A percentile compares a stretch with the other conserved stretches of the same genome.
Evolutionary conservation across 2,888 invertebrate genomes (phyloP).

Genomic region (Cataglyphis rosenhaueri): DNA sequence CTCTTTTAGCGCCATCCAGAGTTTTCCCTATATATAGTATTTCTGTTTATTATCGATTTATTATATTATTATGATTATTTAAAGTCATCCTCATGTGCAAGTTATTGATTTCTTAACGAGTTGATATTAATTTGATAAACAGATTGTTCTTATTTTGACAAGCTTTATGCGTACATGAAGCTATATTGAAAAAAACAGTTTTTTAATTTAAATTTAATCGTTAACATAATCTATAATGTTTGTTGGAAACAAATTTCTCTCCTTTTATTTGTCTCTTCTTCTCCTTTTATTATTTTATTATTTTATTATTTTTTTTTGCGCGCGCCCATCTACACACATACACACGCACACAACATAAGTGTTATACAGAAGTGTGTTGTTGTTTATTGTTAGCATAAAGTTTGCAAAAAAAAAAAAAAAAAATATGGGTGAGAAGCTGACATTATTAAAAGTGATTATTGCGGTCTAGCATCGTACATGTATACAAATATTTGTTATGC

Average conservation of each 20-base stretch:
- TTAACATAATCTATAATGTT: not conserved
- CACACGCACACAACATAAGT: too few species aligned
- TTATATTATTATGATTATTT: constrained; percentile 63
- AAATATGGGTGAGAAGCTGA: not conserved
- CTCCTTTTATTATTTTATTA: not conserved
- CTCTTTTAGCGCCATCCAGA: constrained; percentile 10
- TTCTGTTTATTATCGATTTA: constrained; percentile 58
- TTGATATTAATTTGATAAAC: constrained; percentile 47
- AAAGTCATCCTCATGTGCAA: constrained; percentile 64
- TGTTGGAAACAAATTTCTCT: not conserved
- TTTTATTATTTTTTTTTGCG: too few species aligned
- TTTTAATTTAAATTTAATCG: constrained; percentile 24
- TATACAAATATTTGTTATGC: not conserved
- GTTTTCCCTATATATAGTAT: constrained; percentile 20
- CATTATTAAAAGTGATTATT: not conserved
- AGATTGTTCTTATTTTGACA: constrained; percentile 50
- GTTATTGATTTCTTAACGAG: constrained; percentile 51
- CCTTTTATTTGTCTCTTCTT: not conserved
- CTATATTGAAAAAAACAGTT: not conserved
- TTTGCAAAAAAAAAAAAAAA: too few species aligned
- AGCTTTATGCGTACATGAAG: constrained; percentile 41
- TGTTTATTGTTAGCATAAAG: not conserved
- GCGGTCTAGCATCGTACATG: not conserved
- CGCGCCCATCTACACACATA: too few species aligned
- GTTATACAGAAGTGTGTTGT: constrained; percentile 7